Base-by-base conservation (phyloP, 2,888 invertebrate species). In the Ectemnius cavifrons region DNA sequence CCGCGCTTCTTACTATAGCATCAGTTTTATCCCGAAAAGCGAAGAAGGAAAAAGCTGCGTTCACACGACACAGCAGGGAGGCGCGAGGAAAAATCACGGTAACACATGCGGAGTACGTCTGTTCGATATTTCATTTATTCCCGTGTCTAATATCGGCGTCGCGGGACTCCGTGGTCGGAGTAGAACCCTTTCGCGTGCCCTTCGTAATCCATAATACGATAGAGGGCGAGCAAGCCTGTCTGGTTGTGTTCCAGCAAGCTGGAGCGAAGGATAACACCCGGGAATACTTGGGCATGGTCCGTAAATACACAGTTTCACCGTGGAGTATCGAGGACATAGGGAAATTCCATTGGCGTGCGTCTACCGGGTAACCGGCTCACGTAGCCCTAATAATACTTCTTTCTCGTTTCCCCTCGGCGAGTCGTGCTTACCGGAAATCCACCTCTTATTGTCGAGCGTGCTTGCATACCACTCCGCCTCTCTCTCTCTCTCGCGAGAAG, bases 351-450 rank as follows among this genome's bases (percentile, higher is more conserved):
- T 69, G 63, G 57, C 68, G 56, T 23, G 56, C 67, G 45, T 60
- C 28, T 61, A 52, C 52, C 20, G 27, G 47, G 56, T 16, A 23
- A 27, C 67, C 46, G 45, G 13, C 60, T 61, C 61, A 67, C 68
- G 61, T 68, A 61, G 56, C 56, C 52, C 66, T 67, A 71, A 71
- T 57, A 67, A 68, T 68, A 67, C 61, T 71, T 71, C 68, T 61
- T 67, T 46, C 18, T 62, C n/a, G 56, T 6, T 23, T 49, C 27
- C 27, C 37, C 37, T 37, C 61, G 46, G 52, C 67, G 20, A n/a
- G 23, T 13, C 28, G 67, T 67, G 67, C 71, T 67, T 68, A 71
- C 56, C 60, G 61, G 61, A 71, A 71, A 71, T 71, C 67, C 61
- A 16, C 52, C 61, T 71, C 61, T 71, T 71, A 71, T 67, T 71